phyloP scores from a whole-genome alignment of 2,113 vertebrate genomes.

The Balaenoptera acutorostrata region DNA sequence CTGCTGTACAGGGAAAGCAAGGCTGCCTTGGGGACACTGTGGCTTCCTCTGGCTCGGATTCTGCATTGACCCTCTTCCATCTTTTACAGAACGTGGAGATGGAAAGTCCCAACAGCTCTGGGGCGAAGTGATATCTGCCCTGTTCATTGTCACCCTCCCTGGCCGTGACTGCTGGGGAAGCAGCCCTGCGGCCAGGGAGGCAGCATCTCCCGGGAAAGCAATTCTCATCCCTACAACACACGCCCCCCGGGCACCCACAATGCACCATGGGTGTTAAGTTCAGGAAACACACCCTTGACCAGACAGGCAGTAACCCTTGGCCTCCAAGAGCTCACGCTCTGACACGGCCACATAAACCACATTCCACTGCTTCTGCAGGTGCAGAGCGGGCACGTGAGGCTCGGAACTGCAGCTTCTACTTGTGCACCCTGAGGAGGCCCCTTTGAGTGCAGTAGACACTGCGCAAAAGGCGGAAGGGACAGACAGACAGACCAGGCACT shows the following conservation, averaged over 20 bases:
- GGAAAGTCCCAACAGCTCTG: neutral
- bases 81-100: neutral
- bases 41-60: neutral
- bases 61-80: neutral
- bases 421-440: neutral
- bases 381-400: neutral
- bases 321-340: neutral
- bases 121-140: neutral
- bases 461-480: neutral
- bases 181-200: neutral
- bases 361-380: neutral
- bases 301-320: neutral
- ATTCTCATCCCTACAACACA: neutral
- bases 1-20: neutral
- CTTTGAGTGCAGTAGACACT: neutral
- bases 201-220: neutral
- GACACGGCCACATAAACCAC: neutral
- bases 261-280: neutral
- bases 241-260: no score
- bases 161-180: neutral
- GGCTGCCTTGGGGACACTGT: neutral
- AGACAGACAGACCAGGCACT: no score
- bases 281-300: neutral
- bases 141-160: no score
- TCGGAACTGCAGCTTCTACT: neutral